phyloP scores from a whole-genome alignment of 2,797 vertebrate genomes.

The Melanotaenia trifasciata region DNA sequence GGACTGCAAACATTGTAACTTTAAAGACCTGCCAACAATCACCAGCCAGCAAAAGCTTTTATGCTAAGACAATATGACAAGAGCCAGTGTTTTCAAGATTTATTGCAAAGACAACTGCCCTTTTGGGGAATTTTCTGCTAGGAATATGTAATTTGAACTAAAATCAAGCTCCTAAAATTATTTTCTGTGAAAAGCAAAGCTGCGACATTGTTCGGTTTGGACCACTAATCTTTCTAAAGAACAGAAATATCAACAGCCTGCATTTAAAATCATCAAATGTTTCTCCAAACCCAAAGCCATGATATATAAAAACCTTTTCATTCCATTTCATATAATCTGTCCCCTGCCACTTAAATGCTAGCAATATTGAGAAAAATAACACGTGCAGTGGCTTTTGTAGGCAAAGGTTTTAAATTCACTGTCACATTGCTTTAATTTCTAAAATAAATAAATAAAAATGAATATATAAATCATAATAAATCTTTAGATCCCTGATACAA shows the following conservation, averaged over 20 bases:
- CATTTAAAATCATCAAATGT: constrained; percentile 20
- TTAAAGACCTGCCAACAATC: constrained; percentile 77
- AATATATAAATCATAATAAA: constrained; percentile 50
- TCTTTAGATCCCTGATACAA: constrained; percentile 62
- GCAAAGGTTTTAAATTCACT: constrained; percentile 66
- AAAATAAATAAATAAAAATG: constrained; percentile 41
- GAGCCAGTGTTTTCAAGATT: constrained; percentile 20
- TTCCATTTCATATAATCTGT: constrained; percentile 43
- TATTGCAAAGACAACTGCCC: constrained; percentile 5
- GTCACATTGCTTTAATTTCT: constrained; percentile 70
- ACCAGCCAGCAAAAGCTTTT: constrained; percentile 47
- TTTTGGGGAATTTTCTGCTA: constrained; percentile 5
- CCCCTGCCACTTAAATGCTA: constrained; percentile 54
- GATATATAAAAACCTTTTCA: constrained; percentile 44
- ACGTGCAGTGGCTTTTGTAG: constrained; percentile 52
- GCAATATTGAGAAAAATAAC: constrained; percentile 23
- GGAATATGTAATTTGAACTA: neutral
- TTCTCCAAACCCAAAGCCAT: constrained; percentile 32
- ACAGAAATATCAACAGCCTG: constrained; percentile 30
- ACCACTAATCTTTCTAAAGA: constrained; percentile 12
- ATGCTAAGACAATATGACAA: constrained; percentile 28
- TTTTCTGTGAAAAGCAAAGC: constrained; percentile 5
- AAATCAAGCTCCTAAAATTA: neutral
- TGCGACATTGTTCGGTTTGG: neutral
- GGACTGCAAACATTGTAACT: constrained; percentile 72